Conservation (phyloP, 2,113 vertebrate species). For the Strix uralensis region DNA sequence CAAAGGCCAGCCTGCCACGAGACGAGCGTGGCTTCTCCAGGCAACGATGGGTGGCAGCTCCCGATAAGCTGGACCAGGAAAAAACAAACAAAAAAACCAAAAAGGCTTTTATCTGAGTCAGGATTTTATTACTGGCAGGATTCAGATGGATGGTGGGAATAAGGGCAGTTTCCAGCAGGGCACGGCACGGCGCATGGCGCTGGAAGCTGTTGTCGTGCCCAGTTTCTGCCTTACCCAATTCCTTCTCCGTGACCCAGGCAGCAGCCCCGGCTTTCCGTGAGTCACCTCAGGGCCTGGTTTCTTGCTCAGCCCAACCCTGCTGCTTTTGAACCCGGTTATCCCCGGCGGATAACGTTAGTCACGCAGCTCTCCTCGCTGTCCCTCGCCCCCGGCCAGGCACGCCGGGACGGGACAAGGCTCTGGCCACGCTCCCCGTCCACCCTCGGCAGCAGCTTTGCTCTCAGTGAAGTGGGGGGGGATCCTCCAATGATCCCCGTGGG, state of each 20-base stretch:
- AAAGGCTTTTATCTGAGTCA: neutral
- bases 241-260: neutral
- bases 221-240: neutral
- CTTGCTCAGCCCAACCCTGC: neutral
- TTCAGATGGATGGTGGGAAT: accelerated
- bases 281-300: neutral
- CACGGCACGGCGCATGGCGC: accelerated
- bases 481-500: accelerated
- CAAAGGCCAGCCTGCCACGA: neutral
- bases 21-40: neutral
- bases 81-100: neutral
- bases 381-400: accelerated
- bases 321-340: neutral
- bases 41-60: neutral
- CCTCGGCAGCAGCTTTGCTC: neutral
- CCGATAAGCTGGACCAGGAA: neutral
- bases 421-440: accelerated
- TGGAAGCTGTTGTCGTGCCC: accelerated
- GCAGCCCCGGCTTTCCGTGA: neutral
- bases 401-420: accelerated
- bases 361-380: accelerated
- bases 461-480: neutral
- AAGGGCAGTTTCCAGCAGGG: neutral
- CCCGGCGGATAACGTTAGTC: accelerated
- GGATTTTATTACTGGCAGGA: neutral